A percentile compares a stretch with the other conserved stretches of the same genome.
Evolutionary conservation across 1,140 invertebrate genomes (phyloP).

Genomic region (Frieseomelitta varia): DNA sequence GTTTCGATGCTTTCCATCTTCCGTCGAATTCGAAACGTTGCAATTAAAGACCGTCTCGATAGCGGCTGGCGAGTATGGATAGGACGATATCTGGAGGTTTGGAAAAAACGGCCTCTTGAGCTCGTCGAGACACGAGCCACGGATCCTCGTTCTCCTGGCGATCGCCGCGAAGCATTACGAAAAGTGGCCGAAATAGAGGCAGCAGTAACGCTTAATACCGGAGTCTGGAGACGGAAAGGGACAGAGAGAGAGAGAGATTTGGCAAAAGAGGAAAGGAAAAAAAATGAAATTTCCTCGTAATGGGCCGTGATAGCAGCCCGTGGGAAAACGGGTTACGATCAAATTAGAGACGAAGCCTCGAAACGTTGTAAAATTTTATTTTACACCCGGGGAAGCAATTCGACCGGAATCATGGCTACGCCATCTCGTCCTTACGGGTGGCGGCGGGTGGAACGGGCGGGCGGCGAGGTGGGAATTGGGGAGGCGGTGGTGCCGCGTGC

Average conservation of each 20-base stretch:
- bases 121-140: conserved; percentile 14
- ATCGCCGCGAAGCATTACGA: conserved; percentile 39
- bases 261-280: conserved; percentile 8
- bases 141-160: conserved; percentile 3
- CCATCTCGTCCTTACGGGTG: conserved; percentile 16
- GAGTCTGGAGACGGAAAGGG: neutral
- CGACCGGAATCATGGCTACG: neutral
- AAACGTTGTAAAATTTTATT: conserved; percentile 71
- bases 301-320: conserved; percentile 49
- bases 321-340: conserved; percentile 63
- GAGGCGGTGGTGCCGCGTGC: neutral
- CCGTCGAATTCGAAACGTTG: conserved; percentile 24
- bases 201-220: conserved; percentile 57
- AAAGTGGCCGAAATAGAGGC: conserved; percentile 49
- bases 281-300: conserved; percentile 66
- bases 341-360: conserved; percentile 69
- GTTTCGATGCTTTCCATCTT: conserved; percentile 7
- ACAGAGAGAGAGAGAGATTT: no score
- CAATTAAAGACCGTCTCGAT: conserved; percentile 49
- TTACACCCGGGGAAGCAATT: conserved; percentile 63
- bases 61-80: conserved; percentile 1
- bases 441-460: neutral
- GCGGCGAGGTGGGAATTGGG: no score
- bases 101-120: conserved; percentile 40
- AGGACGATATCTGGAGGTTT: conserved; percentile 37